Evolutionary conservation across 1,140 invertebrate species (phyloP).

Genomic region (Apolygus lucorum): DNA sequence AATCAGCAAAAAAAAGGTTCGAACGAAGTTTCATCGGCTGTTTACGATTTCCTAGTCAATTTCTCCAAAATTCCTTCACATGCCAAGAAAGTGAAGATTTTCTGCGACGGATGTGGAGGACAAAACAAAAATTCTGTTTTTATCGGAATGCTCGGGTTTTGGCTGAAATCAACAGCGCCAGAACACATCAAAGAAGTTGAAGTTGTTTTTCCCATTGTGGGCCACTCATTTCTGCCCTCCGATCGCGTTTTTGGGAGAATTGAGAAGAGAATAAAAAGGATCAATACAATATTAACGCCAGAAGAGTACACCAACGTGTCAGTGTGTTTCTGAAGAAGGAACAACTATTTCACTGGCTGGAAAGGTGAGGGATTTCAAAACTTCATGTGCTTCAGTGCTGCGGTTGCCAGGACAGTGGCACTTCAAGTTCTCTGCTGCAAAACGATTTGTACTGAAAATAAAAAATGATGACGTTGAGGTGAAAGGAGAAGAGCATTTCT

Average conservation of each 20-base stretch:
- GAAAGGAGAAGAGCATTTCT: conserved; percentile 15
- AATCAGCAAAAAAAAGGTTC: conserved; percentile 32
- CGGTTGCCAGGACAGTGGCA: too few species aligned
- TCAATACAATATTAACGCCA: conserved; percentile 25
- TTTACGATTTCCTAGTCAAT: too few species aligned
- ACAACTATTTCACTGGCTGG: conserved; percentile 8
- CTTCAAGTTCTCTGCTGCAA: conserved; percentile 23
- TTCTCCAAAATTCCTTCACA: conserved; percentile 31
- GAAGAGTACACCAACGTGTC: conserved; percentile 20
- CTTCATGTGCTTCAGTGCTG: too few species aligned
- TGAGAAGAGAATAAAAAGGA: conserved; percentile 33
- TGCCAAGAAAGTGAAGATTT: conserved; percentile 25
- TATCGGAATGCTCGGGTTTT: conserved; percentile 30
- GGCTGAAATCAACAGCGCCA: background rate
- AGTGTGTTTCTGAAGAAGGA: background rate
- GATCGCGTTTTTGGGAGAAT: conserved; percentile 35
- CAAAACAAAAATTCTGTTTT: conserved; percentile 37
- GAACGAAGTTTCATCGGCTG: conserved; percentile 35
- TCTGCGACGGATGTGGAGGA: conserved; percentile 31
- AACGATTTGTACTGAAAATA: conserved; percentile 21
- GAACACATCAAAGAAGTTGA: conserved; percentile 23
- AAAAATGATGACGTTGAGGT: background rate
- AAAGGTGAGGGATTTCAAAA: background rate
- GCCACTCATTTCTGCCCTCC: conserved; percentile 34
- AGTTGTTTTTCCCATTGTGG: conserved; percentile 28